phyloP scores from a whole-genome alignment of 2,888 invertebrate species.

The Meteorus cinctellus region DNA sequence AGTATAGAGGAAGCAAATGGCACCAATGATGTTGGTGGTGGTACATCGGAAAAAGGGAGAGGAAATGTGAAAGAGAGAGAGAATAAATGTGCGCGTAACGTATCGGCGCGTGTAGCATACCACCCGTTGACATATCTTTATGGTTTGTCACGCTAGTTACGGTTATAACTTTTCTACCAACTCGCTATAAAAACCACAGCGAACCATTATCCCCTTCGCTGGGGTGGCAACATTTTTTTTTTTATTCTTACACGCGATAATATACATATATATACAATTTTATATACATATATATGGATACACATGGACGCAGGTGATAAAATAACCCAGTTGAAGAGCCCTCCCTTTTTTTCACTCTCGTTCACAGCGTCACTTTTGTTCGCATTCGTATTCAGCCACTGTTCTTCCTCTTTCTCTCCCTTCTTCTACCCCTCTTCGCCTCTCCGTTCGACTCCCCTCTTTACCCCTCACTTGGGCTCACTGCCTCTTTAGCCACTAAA shows the following conservation, averaged over 20 bases:
- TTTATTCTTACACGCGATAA: slow-evolving; percentile 13
- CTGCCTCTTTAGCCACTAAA: slow-evolving; percentile 10
- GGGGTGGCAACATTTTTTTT: slow-evolving; percentile 40
- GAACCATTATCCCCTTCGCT: slow-evolving; percentile 41
- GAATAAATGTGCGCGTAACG: slow-evolving; percentile 40
- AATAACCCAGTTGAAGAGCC: slow-evolving; percentile 36
- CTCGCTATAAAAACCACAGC: slow-evolving; percentile 28
- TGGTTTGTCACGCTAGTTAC: slow-evolving; percentile 57
- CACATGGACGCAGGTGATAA: slow-evolving; percentile 28
- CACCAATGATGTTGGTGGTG: no score
- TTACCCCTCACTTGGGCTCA: background rate
- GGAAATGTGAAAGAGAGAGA: slow-evolving; percentile 26
- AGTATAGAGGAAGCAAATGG: no score
- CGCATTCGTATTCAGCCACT: slow-evolving; percentile 1
- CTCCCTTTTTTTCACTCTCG: background rate
- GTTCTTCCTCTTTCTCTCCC: background rate
- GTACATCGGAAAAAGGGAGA: background rate
- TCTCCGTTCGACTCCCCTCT: background rate
- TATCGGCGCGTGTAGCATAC: slow-evolving; percentile 47
- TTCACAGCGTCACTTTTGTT: slow-evolving; percentile 3
- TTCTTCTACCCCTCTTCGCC: background rate
- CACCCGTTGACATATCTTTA: slow-evolving; percentile 52
- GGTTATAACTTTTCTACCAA: slow-evolving; percentile 52
- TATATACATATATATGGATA: slow-evolving; percentile 12
- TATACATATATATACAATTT: background rate